phyloP scores from a whole-genome alignment of 2,797 vertebrate genomes.

The Alfaro cultratus region DNA sequence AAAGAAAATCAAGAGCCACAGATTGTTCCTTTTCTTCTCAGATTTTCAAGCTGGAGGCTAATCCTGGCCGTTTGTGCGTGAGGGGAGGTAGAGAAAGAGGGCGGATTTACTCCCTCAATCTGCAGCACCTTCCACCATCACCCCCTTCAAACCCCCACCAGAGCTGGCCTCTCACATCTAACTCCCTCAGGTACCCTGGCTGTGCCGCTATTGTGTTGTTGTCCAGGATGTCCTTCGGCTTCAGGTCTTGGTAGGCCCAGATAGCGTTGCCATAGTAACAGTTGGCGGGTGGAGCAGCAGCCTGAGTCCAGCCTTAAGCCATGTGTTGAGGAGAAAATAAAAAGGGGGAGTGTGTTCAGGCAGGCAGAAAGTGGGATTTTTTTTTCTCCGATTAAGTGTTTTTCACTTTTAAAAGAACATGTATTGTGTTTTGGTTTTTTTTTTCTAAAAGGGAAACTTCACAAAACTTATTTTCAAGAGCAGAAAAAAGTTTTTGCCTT shows the following conservation, averaged over 20 bases:
- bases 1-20: constrained; percentile 29
- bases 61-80: constrained; percentile 63
- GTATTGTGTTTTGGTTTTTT: neutral
- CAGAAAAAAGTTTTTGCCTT: constrained; percentile 18
- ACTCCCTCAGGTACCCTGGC: constrained; percentile 80
- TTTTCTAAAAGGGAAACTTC: neutral
- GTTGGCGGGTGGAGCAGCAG: constrained; percentile 77
- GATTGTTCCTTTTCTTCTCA: constrained; percentile 43
- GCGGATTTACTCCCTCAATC: constrained; percentile 71
- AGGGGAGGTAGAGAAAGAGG: constrained; percentile 57
- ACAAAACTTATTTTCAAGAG: neutral
- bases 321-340: constrained; percentile 68
- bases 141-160: constrained; percentile 33
- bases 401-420: constrained; percentile 7
- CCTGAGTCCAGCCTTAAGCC: constrained; percentile 74
- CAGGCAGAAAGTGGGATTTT: constrained; percentile 55
- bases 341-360: constrained; percentile 42
- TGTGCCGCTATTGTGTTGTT: constrained; percentile 82
- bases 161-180: constrained; percentile 76
- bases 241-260: constrained; percentile 85
- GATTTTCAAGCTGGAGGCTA: constrained; percentile 50
- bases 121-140: constrained; percentile 18
- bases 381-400: constrained; percentile 37
- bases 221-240: constrained; percentile 85
- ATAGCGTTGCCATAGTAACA: constrained; percentile 83